Conservation (phyloP, 2,888 invertebrate species). For the Archips crataeganus region DNA sequence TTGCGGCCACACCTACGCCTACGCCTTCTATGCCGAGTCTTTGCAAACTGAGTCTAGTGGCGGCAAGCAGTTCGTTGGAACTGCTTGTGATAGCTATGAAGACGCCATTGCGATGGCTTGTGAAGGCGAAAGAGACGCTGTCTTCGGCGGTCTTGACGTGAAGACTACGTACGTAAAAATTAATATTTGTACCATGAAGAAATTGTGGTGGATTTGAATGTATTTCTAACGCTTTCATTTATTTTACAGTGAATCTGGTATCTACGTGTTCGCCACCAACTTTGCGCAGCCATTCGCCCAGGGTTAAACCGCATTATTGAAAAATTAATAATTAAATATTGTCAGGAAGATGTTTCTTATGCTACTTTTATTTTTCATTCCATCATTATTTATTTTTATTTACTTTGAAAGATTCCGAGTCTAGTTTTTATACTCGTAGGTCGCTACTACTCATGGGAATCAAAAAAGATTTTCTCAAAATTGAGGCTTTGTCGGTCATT, state of each 20-base stretch:
- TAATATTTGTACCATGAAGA: background rate
- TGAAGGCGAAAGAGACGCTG: constrained; percentile 56
- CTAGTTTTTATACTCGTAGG: too few species aligned
- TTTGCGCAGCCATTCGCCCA: constrained; percentile 51
- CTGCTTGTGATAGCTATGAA: constrained; percentile 63
- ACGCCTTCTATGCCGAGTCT: constrained; percentile 73
- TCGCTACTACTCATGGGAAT: too few species aligned
- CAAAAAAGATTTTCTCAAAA: too few species aligned
- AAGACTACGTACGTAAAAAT: constrained; percentile 57
- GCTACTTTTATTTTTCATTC: too few species aligned
- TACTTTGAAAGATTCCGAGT: too few species aligned
- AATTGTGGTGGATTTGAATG: background rate
- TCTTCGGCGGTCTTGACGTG: constrained; percentile 65
- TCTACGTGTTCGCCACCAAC: constrained; percentile 56
- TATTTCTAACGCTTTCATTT: background rate
- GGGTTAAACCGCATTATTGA: constrained; percentile 46
- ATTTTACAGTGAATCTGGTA: constrained; percentile 52
- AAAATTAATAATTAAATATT: background rate
- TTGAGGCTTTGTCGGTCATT: too few species aligned
- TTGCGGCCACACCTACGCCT: constrained; percentile 68
- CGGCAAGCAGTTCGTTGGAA: constrained; percentile 66
- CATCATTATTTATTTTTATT: background rate
- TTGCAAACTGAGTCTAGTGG: constrained; percentile 51
- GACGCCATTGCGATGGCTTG: constrained; percentile 61
- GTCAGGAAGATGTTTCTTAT: background rate